Base-by-base conservation (phyloP, 2,888 invertebrate species). In the Fragum fragum region DNA sequence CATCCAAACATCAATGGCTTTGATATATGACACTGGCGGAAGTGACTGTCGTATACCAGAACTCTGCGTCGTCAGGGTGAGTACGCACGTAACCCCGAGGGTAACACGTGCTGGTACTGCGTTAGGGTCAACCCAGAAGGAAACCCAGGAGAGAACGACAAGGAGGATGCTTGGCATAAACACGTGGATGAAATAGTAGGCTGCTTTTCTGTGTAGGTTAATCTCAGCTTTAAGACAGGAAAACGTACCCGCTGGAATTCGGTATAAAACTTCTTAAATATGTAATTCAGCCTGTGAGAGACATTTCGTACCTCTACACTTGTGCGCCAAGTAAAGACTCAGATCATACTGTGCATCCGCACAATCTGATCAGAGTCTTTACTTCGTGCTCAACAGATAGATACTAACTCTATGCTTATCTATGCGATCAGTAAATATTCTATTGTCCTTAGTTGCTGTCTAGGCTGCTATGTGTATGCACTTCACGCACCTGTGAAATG, bases 151-250 rank as follows among this genome's bases (percentile, higher is more conserved):
- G 76, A 95, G 92, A 18, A 95, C 94, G 21, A 95, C 95, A 11
- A 95, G 92, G 57, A 95, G 92, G 71, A 93, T 92, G 79, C 95
- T 95, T 1, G 95, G 95, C 6, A 95, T 94, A 89, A 95, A 95
- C 77, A 95, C 95, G 91, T 95, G 95, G n/a, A 79, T 53, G 39
- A 95, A 89, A 89, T 95, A 95, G 94, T 97, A 97, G 26, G 97
- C 97, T 96, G 97, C 97, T 93, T 97, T 97, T 3, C 97, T 95
- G 94, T 97, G 96, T 39, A 97, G 95, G 94, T 97, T 97, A 91
- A 97, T 97, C 90, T 96, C 96, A 14, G 69, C 81, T n/a, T 36
- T 63, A 18, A 84, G 32, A 21, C 69, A 74, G 7, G 81, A 69
- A 42, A 81, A 84, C 6, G 29, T 42, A 23, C 81, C 80, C 52